phyloP scores from a whole-genome alignment of 2,113 vertebrate species.

The Trematocara unimaculatum region DNA sequence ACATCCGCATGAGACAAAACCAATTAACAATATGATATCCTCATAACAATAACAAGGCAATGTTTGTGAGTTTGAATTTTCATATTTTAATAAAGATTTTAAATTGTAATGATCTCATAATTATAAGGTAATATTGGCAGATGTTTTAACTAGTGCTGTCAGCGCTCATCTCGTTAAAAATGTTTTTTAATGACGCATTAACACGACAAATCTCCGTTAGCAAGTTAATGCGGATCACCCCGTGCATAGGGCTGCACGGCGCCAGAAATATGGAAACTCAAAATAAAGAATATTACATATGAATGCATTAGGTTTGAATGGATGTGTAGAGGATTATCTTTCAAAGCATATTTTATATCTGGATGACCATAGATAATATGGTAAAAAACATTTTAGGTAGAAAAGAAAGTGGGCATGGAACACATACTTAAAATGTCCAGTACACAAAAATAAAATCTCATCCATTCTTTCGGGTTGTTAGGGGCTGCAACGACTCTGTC shows the following conservation, averaged over 20 bases:
- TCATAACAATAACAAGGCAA: neutral
- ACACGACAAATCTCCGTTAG: neutral
- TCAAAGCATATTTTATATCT: neutral
- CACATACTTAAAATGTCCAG: neutral
- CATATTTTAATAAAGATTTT: neutral
- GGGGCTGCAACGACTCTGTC: neutral
- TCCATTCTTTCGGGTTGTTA: neutral
- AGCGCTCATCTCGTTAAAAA: neutral
- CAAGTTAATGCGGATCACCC: neutral
- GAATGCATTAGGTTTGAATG: accelerated
- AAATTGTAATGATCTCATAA: neutral
- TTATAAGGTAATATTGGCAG: neutral
- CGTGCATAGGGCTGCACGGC: neutral
- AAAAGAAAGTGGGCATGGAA: neutral
- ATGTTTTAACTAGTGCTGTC: neutral
- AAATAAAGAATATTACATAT: neutral
- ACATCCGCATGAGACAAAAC: neutral
- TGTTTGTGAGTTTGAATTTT: neutral
- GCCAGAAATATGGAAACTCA: neutral
- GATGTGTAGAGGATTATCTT: neutral
- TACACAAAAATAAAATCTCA: neutral
- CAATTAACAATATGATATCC: neutral
- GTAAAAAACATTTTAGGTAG: neutral
- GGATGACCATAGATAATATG: neutral
- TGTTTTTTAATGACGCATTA: neutral